Conservation (phyloP, 2,888 invertebrate species). For the Nowickia ferox region DNA sequence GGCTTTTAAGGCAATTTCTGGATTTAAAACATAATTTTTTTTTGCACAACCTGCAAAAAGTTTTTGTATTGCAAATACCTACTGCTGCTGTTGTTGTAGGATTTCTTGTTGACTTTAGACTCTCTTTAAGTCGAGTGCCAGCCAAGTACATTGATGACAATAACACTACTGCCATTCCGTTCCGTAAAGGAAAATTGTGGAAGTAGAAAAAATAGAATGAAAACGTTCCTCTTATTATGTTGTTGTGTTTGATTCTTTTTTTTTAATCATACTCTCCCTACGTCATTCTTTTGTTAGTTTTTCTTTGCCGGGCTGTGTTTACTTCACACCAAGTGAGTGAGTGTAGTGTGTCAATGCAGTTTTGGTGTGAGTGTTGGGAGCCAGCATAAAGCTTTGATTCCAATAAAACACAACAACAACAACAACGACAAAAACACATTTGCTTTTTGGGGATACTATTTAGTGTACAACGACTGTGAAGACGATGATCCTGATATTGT, state of each 20-base stretch:
- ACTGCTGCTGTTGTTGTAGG: slow-evolving; percentile 59
- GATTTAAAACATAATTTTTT: slow-evolving; percentile 64
- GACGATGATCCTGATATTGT: slow-evolving; percentile 31
- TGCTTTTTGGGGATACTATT: slow-evolving; percentile 58
- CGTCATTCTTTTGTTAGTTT: slow-evolving; percentile 44
- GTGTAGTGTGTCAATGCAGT: slow-evolving; percentile 72
- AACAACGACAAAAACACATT: slow-evolving; percentile 40
- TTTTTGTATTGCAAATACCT: slow-evolving; percentile 33
- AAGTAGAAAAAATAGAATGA: slow-evolving; percentile 32
- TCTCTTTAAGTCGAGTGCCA: slow-evolving; percentile 67
- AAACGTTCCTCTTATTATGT: slow-evolving; percentile 54
- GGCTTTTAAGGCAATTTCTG: slow-evolving; percentile 61
- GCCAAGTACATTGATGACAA: slow-evolving; percentile 69
- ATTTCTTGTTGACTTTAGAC: slow-evolving; percentile 66
- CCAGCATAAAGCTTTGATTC: slow-evolving; percentile 61
- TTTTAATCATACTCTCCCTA: slow-evolving; percentile 19
- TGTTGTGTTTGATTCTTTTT: neutral
- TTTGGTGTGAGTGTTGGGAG: slow-evolving; percentile 67
- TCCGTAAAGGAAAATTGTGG: slow-evolving; percentile 40
- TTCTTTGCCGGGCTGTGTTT: slow-evolving; percentile 64
- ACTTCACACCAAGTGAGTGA: slow-evolving; percentile 71
- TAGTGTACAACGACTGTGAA: slow-evolving; percentile 21
- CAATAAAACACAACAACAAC: slow-evolving; percentile 22
- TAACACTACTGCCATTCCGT: slow-evolving; percentile 41
- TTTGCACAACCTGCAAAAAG: slow-evolving; percentile 64